phyloP scores from a whole-genome alignment of 1,140 invertebrate species.

The Sinonovacula constricta region DNA sequence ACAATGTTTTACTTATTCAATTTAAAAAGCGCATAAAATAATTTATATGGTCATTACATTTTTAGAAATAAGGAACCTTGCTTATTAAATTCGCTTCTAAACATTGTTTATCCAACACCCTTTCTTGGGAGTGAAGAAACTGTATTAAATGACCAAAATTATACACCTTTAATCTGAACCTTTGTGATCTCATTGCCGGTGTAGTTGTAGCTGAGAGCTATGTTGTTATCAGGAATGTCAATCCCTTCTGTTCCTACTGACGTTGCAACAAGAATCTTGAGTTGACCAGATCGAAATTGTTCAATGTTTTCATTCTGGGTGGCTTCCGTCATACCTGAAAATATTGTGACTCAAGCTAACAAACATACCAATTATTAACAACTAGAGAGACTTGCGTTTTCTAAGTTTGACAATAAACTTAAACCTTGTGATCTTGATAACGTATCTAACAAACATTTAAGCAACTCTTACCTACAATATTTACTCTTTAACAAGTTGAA shows the following conservation, averaged over 20 bases:
- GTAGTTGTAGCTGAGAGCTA: conserved; percentile 45
- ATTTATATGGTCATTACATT: too few species aligned
- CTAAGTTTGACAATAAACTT: too few species aligned
- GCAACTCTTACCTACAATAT: too few species aligned
- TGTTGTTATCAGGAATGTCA: conserved; percentile 37
- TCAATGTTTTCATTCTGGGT: conserved; percentile 15
- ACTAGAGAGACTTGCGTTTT: too few species aligned
- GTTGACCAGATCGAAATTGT: conserved; percentile 15
- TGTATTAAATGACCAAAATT: neutral
- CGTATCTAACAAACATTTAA: too few species aligned
- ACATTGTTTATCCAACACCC: neutral
- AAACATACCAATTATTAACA: too few species aligned
- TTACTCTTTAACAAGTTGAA: neutral
- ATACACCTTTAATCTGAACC: conserved; percentile 51
- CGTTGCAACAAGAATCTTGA: conserved; percentile 39
- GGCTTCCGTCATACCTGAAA: conserved; percentile 31
- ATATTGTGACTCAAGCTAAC: too few species aligned
- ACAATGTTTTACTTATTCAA: neutral
- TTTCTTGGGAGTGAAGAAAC: neutral
- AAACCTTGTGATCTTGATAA: too few species aligned
- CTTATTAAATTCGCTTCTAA: too few species aligned
- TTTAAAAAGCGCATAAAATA: neutral
- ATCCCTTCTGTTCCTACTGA: conserved; percentile 49
- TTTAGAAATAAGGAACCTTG: too few species aligned
- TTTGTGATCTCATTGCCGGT: conserved; percentile 40